Evolutionary conservation across 2,888 invertebrate genomes (phyloP).

Genomic region (Oscheius myriophilus): DNA sequence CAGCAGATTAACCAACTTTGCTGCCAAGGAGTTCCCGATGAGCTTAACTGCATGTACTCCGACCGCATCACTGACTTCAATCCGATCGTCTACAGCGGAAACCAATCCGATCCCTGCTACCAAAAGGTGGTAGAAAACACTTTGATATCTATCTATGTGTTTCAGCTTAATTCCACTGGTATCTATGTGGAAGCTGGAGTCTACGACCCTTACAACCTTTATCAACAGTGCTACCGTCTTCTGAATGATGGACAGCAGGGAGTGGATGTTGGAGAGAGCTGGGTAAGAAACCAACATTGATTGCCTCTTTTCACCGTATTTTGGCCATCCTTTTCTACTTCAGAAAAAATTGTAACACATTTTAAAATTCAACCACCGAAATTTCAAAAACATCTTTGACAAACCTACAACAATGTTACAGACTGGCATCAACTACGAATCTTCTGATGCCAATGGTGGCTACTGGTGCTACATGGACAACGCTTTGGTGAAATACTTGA

Average conservation of each 20-base stretch:
- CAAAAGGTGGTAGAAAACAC: constrained; percentile 19
- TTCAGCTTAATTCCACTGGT: constrained; percentile 22
- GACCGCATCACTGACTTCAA: constrained; percentile 37
- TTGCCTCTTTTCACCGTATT: neutral
- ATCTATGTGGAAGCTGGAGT: constrained; percentile 30
- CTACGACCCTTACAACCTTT: constrained; percentile 53
- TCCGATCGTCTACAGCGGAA: constrained; percentile 41
- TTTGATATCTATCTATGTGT: neutral
- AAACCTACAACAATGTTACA: constrained; percentile 13
- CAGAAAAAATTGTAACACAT: no score
- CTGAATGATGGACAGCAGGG: constrained; percentile 25
- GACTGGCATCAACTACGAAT: constrained; percentile 56
- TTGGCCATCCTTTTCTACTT: no score
- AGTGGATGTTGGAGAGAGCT: constrained; percentile 44
- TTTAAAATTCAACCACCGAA: no score
- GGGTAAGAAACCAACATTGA: no score
- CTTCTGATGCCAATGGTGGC: constrained; percentile 53
- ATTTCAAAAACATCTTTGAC: neutral
- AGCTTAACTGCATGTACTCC: constrained; percentile 41
- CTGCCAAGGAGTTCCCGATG: constrained; percentile 38
- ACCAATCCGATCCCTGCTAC: constrained; percentile 42
- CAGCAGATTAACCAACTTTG: constrained; percentile 34
- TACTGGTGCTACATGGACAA: constrained; percentile 60
- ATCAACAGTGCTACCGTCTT: constrained; percentile 45
- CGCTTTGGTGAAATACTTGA: constrained; percentile 58